These are phyloP conservation scores for Hestina assimilis DNA, from an alignment of 1,140 invertebrate genomes.

Conservation along the genomic window DNA sequence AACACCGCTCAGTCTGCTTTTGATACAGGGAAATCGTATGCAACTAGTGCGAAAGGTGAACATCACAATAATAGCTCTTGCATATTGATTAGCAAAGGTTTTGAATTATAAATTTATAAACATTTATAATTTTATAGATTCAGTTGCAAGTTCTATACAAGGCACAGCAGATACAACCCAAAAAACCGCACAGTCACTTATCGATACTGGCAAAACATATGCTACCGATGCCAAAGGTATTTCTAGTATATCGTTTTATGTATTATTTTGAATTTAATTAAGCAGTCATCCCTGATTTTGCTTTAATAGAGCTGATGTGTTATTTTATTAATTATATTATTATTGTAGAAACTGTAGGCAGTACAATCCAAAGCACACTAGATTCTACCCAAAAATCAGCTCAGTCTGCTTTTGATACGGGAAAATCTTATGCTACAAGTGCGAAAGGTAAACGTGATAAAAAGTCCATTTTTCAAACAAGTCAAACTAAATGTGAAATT, in stretches of 20 bases:
- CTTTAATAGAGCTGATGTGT: too few species aligned
- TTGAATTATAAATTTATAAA: background rate
- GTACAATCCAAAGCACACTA: slow-evolving; percentile 49
- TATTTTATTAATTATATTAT: background rate
- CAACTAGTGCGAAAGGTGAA: background rate
- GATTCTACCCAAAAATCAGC: slow-evolving; percentile 59
- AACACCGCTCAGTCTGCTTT: slow-evolving; percentile 50
- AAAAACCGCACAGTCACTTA: slow-evolving; percentile 17
- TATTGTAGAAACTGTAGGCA: slow-evolving; percentile 49
- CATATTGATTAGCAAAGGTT: too few species aligned
- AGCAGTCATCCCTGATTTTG: too few species aligned
- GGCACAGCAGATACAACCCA: slow-evolving; percentile 31
- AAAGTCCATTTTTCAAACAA: too few species aligned
- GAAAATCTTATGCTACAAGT: slow-evolving; percentile 45
- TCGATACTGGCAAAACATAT: slow-evolving; percentile 9
- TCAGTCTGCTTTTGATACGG: slow-evolving; percentile 49
- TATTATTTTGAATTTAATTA: too few species aligned
- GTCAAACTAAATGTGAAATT: too few species aligned
- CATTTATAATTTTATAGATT: slow-evolving; percentile 33
- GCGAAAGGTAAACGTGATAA: background rate
- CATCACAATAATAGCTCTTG: too few species aligned
- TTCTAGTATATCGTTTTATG: background rate
- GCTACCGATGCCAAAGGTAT: slow-evolving; percentile 7
- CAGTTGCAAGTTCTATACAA: slow-evolving; percentile 21
- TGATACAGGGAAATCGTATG: slow-evolving; percentile 54